A percentile compares a stretch with the other conserved stretches of the same genome.
Evolutionary conservation across 2,888 invertebrate genomes (phyloP).

Genomic region (Scaeva pyrastri): DNA sequence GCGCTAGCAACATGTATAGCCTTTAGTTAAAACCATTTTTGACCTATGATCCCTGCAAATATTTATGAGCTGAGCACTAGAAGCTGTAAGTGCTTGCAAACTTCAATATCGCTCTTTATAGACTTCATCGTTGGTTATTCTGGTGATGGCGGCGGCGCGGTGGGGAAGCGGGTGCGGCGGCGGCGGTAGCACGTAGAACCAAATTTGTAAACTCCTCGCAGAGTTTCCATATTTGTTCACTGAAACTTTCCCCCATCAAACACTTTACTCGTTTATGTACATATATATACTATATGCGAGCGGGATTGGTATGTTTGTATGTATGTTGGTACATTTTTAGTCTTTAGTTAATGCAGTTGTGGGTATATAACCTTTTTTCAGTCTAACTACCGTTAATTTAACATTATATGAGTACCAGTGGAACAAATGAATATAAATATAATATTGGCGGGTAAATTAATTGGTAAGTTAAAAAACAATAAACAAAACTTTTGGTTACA

Average conservation of each 20-base stretch:
- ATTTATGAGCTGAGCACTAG: slow-evolving; percentile 43
- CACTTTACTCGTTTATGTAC: background rate
- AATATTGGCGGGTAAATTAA: slow-evolving; percentile 63
- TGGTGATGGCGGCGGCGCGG: no score
- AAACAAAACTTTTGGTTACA: slow-evolving; percentile 61
- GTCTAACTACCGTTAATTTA: slow-evolving; percentile 20
- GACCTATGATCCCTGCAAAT: slow-evolving; percentile 60
- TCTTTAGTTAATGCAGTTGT: background rate
- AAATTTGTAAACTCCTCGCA: slow-evolving; percentile 50
- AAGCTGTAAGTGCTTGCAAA: slow-evolving; percentile 19
- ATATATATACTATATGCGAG: background rate
- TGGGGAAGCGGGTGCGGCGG: no score
- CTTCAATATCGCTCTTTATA: slow-evolving; percentile 12
- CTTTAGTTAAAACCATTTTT: slow-evolving; percentile 42
- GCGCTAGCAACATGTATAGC: slow-evolving; percentile 27
- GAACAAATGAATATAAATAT: slow-evolving; percentile 18
- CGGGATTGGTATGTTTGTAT: no score
- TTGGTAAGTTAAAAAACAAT: slow-evolving; percentile 67
- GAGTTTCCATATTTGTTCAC: slow-evolving; percentile 46
- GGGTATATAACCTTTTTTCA: slow-evolving; percentile 23
- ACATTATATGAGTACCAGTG: background rate
- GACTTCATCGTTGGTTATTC: slow-evolving; percentile 5
- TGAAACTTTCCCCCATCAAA: slow-evolving; percentile 62
- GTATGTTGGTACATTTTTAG: background rate
- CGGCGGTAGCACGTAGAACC: slow-evolving; percentile 62